Percentiles rank a stretch among this genome's conserved stretches.
Evolutionary conservation across 2,888 invertebrate species (phyloP).

Genomic region (Eurytoma adleriae): DNA sequence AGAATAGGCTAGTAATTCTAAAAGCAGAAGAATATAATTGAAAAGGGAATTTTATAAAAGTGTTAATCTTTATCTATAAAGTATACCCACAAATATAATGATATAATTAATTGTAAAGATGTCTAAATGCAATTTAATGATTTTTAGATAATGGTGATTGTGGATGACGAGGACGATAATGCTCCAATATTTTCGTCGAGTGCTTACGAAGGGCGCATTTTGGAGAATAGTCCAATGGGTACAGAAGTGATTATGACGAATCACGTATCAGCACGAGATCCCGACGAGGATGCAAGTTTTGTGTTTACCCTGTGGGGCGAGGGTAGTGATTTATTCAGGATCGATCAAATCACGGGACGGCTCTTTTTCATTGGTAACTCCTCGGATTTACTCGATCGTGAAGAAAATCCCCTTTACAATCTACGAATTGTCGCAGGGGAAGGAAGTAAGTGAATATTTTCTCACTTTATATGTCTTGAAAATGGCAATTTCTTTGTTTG

Average conservation of each 20-base stretch:
- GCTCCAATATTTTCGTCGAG: conserved; percentile 86
- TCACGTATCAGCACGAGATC: conserved; percentile 84
- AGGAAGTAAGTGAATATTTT: conserved; percentile 73
- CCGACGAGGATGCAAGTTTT: conserved; percentile 84
- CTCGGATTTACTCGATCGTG: conserved; percentile 82
- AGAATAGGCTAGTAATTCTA: too few relatives aligned
- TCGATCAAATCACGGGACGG: conserved; percentile 82
- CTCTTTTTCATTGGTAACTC: conserved; percentile 79
- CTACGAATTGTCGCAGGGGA: conserved; percentile 87
- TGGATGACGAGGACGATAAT: conserved; percentile 93
- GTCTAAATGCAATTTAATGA: conserved; percentile 4
- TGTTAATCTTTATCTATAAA: too few relatives aligned
- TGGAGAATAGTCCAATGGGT: conserved; percentile 85
- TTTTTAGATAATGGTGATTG: conserved; percentile 81
- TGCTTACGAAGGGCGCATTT: conserved; percentile 86
- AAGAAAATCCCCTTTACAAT: conserved; percentile 83
- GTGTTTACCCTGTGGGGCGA: conserved; percentile 85
- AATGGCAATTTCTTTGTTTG: too few relatives aligned
- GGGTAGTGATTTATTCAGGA: conserved; percentile 84
- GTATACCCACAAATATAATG: too few relatives aligned
- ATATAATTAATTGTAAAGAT: not conserved
- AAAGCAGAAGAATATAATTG: too few relatives aligned
- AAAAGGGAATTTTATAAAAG: too few relatives aligned
- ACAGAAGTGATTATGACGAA: conserved; percentile 84
- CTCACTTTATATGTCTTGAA: conserved; percentile 6